These are phyloP conservation scores for Lagria hirta DNA, from an alignment of 2,888 invertebrate species.

Conservation along the genomic window DNA sequence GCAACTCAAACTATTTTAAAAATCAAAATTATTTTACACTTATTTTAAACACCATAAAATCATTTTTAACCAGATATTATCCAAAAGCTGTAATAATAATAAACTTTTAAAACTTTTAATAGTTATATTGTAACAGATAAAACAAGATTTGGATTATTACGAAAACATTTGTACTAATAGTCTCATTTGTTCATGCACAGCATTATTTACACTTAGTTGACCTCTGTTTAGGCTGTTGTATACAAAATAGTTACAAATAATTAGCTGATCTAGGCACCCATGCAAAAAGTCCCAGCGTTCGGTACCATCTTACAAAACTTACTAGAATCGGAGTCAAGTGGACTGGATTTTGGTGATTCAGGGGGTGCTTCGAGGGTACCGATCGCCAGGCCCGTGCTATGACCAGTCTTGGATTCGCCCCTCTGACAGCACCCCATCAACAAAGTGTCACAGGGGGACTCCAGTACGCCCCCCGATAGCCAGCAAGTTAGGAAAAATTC, in stretches of 20 bases:
- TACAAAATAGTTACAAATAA: neutral
- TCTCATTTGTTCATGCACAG: neutral
- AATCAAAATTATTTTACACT: no score
- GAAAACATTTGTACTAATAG: neutral
- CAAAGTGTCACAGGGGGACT: slow-evolving; percentile 74
- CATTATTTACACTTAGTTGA: no score
- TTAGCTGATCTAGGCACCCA: no score
- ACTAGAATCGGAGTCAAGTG: slow-evolving; percentile 53
- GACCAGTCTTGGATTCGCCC: slow-evolving; percentile 64
- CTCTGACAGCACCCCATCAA: slow-evolving; percentile 87
- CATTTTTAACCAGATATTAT: no score
- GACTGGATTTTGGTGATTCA: slow-evolving; percentile 60
- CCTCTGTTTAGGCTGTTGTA: no score
- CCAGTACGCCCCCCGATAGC: slow-evolving; percentile 84
- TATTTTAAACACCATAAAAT: no score
- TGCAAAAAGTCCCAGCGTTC: slow-evolving; percentile 38
- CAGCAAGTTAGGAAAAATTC: slow-evolving; percentile 92
- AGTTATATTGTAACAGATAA: slow-evolving; percentile 1
- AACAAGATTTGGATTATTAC: neutral
- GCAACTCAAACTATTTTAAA: no score
- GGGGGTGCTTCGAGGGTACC: slow-evolving; percentile 62
- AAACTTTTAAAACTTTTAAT: no score
- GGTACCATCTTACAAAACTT: slow-evolving; percentile 33
- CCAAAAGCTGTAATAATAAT: no score
- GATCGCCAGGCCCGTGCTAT: slow-evolving; percentile 66